Percentiles rank a stretch among this genome's conserved stretches.
phyloP scores from a whole-genome alignment of 2,888 invertebrate genomes.

The Choristoneura rosaceana region DNA sequence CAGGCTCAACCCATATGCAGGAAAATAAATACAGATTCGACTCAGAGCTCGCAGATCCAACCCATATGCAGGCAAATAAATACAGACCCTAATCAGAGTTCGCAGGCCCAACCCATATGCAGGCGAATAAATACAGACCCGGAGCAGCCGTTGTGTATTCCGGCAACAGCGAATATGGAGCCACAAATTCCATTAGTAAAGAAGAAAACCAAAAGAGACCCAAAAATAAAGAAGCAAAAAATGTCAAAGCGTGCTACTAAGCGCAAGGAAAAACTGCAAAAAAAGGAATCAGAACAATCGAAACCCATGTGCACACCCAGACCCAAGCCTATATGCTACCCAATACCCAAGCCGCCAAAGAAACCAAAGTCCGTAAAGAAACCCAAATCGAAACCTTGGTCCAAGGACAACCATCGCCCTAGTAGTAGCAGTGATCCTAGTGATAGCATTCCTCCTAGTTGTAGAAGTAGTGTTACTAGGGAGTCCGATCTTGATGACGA shows the following conservation, averaged over 20 bases:
- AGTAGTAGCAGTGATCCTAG: too few species aligned
- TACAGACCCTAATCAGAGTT: background rate
- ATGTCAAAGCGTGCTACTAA: too few species aligned
- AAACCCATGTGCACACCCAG: constrained; percentile 2
- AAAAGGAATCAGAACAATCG: background rate
- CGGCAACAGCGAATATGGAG: too few species aligned
- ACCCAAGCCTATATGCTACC: background rate
- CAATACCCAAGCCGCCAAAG: background rate
- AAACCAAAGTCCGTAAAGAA: background rate
- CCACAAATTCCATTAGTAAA: too few species aligned
- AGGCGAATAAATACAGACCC: background rate
- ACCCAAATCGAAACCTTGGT: too few species aligned
- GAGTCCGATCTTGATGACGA: background rate
- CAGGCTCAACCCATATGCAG: background rate
- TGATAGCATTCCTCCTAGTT: background rate
- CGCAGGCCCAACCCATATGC: background rate
- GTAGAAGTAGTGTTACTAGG: background rate
- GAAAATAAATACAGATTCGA: background rate
- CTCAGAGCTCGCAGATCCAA: background rate
- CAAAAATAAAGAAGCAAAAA: too few species aligned
- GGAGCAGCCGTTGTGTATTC: background rate
- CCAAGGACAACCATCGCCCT: too few species aligned
- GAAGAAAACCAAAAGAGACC: too few species aligned
- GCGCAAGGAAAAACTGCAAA: background rate
- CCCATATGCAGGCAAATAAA: background rate